Percentiles rank a stretch among this genome's conserved stretches.
Evolutionary conservation across 2,113 vertebrate species (phyloP).

Genomic region (Pteronura brasiliensis): DNA sequence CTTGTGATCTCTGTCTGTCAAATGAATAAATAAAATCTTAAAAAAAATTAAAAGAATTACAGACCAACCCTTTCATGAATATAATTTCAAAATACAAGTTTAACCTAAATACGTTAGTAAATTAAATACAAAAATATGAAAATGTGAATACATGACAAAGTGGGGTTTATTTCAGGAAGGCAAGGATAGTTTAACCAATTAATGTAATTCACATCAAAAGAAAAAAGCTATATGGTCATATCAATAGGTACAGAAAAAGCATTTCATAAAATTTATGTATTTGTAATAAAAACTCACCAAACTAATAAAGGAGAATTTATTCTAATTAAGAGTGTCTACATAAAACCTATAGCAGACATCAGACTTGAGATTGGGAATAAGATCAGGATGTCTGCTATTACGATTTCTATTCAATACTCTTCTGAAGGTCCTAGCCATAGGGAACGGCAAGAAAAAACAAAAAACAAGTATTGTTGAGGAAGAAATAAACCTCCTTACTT

Average conservation of each 20-base stretch:
- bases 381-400: background rate
- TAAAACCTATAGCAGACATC: background rate
- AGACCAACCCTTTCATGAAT: background rate
- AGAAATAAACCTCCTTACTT: background rate
- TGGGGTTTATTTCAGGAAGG: background rate
- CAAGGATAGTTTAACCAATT: background rate
- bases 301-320: background rate
- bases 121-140: background rate
- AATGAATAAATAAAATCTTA: too few relatives aligned
- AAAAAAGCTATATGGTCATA: background rate
- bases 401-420: background rate
- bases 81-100: background rate
- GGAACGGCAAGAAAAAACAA: background rate
- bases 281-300: background rate
- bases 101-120: background rate
- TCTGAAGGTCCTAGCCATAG: background rate
- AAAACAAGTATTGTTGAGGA: background rate
- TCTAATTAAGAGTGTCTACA: background rate
- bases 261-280: background rate
- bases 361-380: background rate
- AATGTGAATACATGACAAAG: background rate
- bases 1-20: too few relatives aligned
- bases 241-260: background rate
- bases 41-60: background rate
- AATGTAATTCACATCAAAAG: background rate